Base-by-base conservation (phyloP, 2,888 invertebrate genomes). In the Torymus aiolomorphi region DNA sequence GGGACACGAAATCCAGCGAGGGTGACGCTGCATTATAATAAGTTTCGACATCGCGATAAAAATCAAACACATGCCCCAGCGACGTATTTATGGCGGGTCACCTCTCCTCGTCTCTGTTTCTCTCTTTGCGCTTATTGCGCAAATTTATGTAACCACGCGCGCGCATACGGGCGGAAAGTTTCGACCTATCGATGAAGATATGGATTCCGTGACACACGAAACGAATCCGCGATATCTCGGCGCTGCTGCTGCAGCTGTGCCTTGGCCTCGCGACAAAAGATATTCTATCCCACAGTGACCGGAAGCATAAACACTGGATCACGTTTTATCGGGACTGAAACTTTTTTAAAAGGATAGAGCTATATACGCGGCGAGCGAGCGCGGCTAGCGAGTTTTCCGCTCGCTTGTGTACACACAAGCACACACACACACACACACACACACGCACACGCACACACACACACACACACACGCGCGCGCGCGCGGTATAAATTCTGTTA, bases 221-320 rank as follows among this genome's bases (percentile, higher is more conserved):
- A 69, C 75, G 70, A 70, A 70, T 13, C 42, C 56, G 69, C 16
- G 56, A 62, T 70, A 76, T 76, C 65, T 42, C 42, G 42, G 1
- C 1, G 42, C 42, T 42, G 8, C 31, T 24, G 24, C 31, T 31
- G 31, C 31, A 0, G 42, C 42, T 42, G 42, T 8, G 42, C 42
- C 20, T 31, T 49, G 31, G 8, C 12, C 67, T 49, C 13, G 42
- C 63, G 80, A 69, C 73, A 76, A 76, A 65, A 72, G 69, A 76
- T 80, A 76, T 63, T 42, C 42, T 65, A 51, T 59, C 63, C 54
- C n/a, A 76, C 52, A 70, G 62, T 80, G 80, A 77, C 77, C 80
- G 69, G 77, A 80, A 80, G 74, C 77, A 70, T 70, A 74, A 78
- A 78, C 70, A 80, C 65, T 72, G 74, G 70, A 80, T 80, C 65